Conservation (phyloP, 1,140 invertebrate species). For the Ladona fulva region DNA sequence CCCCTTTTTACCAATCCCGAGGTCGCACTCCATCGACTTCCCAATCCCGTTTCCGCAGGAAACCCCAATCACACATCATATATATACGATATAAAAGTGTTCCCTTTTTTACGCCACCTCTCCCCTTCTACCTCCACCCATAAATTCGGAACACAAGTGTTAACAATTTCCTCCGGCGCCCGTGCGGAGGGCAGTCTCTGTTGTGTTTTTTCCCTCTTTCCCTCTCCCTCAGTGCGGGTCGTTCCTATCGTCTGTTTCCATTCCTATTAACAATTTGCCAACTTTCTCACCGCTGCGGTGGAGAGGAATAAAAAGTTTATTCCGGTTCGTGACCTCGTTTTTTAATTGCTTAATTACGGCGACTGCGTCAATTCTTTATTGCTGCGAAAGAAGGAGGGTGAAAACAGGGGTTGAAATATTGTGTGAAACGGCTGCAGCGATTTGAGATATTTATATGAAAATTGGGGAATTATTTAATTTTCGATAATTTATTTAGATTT, state of each 20-base stretch:
- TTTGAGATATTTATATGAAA: too few relatives aligned
- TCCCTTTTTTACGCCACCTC: not conserved
- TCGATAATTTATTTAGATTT: too few relatives aligned
- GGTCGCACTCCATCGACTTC: too few relatives aligned
- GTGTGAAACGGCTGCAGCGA: too few relatives aligned
- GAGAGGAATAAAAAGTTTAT: not conserved
- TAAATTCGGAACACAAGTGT: constrained; percentile 3
- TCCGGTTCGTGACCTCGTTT: too few relatives aligned
- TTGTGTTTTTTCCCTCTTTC: not conserved
- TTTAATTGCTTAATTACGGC: too few relatives aligned
- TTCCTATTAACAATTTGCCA: not conserved
- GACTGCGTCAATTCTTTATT: too few relatives aligned
- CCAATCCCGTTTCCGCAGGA: too few relatives aligned
- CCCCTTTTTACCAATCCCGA: too few relatives aligned
- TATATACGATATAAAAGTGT: not conserved
- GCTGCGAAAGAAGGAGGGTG: too few relatives aligned
- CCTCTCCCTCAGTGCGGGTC: not conserved
- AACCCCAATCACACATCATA: not conserved
- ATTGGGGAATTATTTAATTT: too few relatives aligned
- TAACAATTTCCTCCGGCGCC: not conserved
- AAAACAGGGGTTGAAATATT: too few relatives aligned
- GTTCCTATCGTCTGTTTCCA: not conserved
- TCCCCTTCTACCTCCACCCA: not conserved
- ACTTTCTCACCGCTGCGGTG: not conserved
- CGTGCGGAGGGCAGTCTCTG: not conserved